Conservation (phyloP, 2,888 invertebrate genomes). For the Erebia aethiops region DNA sequence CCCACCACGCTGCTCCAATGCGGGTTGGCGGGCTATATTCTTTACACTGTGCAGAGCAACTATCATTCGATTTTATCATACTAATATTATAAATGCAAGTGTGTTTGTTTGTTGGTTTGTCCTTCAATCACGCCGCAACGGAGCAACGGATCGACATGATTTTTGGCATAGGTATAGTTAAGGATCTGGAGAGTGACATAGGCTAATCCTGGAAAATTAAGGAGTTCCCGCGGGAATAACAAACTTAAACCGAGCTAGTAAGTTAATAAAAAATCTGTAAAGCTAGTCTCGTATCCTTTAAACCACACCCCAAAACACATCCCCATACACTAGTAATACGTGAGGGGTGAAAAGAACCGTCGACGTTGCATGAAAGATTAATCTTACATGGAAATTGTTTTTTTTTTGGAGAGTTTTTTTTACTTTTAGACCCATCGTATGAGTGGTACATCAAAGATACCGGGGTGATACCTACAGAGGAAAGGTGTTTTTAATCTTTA, state of each 20-base stretch:
- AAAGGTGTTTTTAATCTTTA: neutral
- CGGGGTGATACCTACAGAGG: conserved; percentile 1
- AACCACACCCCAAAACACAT: conserved; percentile 42
- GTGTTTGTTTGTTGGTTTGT: too few species aligned
- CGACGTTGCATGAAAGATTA: conserved; percentile 65
- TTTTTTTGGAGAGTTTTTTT: conserved; percentile 52
- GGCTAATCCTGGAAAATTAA: too few species aligned
- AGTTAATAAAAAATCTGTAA: neutral
- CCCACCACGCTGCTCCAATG: too few species aligned
- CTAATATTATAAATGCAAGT: too few species aligned
- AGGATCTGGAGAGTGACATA: too few species aligned
- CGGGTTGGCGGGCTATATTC: too few species aligned
- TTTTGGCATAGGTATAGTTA: too few species aligned
- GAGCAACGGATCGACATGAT: too few species aligned
- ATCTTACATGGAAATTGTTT: conserved; percentile 64
- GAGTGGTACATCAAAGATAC: conserved; percentile 29
- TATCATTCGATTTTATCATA: too few species aligned
- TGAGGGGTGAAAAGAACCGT: conserved; percentile 52
- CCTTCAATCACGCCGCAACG: too few species aligned
- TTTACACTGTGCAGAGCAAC: too few species aligned
- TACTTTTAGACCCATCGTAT: conserved; percentile 32
- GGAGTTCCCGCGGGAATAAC: too few species aligned
- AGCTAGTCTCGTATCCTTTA: conserved; percentile 22
- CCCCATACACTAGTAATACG: conserved; percentile 47
- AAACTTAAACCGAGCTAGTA: neutral